Evolutionary conservation across 2,113 vertebrate genomes (phyloP), one percentile per base, ranked within the genome.

Genomic region (Xenopus borealis): DNA sequence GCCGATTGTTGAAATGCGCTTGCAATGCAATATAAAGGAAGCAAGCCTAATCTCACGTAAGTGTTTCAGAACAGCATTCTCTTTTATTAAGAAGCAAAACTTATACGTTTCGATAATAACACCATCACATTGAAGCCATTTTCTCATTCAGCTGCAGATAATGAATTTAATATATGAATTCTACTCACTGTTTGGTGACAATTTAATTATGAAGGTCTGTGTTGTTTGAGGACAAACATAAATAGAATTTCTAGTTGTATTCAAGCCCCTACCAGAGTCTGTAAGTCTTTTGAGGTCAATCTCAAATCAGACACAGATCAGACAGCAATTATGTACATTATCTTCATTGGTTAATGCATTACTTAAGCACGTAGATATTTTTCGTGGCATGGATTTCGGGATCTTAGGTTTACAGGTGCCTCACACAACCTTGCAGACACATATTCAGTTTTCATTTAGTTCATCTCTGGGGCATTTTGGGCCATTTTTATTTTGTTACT

Each of bases 261-360:
- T 30, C 40, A 55, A 69, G 46, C 47, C 53, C 53, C 50, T n/a
- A 33, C 59, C 47, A 57, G 67, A 64, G 67, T 64, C 66, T 70
- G n/a, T 30, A 70, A 70, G 74, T 77, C 74, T 77, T 77, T 77
- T 77, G 62, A 77, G 74, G 74, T 69, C 74, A 77, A 23, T 13
- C 13, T 70, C 44, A 64, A 70, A 23, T 50, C 30, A 77, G 74
- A 77, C 74, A 64, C 66, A 64, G 58, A 46, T 70, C 66, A 76
- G 73, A 76, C 66, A 69, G 66, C 73, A 64, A 75, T 75, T 75
- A 69, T 69, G 66, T 62, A 44, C 46, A 69, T 69, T 76, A 69
- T 64, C 73, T 64, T 69, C 50, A 64, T 70, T 70, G 47, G 66
- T 64, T 77, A 77, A 70, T 70, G 59, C 74, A 77, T 70, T 69